Evolutionary conservation across 2,113 vertebrate species (phyloP), one percentile per base, ranked within the genome.

Genomic region (Anhinga rufa): DNA sequence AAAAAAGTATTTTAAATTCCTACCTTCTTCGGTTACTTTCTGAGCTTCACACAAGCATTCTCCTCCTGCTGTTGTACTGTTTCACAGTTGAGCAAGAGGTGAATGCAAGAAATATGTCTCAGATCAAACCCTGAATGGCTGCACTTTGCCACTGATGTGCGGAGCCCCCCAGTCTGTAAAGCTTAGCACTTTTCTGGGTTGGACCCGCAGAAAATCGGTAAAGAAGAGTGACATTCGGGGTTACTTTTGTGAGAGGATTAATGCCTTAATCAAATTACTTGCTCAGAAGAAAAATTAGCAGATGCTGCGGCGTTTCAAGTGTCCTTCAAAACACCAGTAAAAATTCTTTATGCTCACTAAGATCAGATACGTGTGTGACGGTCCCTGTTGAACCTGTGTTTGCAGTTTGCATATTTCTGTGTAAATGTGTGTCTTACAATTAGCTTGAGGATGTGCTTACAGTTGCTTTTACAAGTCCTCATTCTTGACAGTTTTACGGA

Each of bases 401-500:
- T 97, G 95, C 89, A 81, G 92, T 88, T 93, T 93, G 91, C 93
- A 96, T 96, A 97, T 96, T 96, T 96, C 82, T 82, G 89, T 70
- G 91, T 86, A 88, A 82, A 96, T 95, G 93, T 92, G 86, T 92
- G 86, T 93, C 88, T 94, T 74, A 95, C 90, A 96, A 95, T 93
- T 95, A 94, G 90, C 96, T 97, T 65, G 94, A 97, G 95, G 96
- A 96, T 95, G 96, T 96, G 66, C 93, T 96, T 93, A 94, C 94
- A 95, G 93, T 97, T 97, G 94, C 97, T 96, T 98, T 97, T 96
- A 93, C 95, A 95, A 97, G 96, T 86, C 95, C 94, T 97, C 93
- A 95, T 96, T 97, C 95, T 96, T 97, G 93, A 97, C 97, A 97
- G 96, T 86, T 98, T 98, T 95, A 98, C 96, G 98, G 97, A 98